These are phyloP conservation scores for Volucella inanis DNA, from an alignment of 2,888 invertebrate genomes.

Conservation along the genomic window DNA sequence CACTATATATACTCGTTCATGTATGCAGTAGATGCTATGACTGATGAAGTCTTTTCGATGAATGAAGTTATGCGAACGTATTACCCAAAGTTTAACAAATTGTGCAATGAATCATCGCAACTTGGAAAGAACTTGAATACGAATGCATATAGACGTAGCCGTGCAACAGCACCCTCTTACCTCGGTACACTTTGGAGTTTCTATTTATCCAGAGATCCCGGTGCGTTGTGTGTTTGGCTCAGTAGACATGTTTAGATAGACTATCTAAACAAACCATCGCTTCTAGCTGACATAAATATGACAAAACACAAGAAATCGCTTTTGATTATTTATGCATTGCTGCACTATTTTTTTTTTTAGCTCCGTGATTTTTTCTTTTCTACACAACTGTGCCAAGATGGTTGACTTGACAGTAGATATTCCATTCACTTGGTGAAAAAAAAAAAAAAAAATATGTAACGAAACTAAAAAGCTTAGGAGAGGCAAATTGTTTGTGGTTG, in stretches of 20 bases:
- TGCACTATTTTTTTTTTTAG: constrained; percentile 37
- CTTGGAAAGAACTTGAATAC: neutral
- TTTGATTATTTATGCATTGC: constrained; percentile 71
- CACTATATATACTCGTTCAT: constrained; percentile 10
- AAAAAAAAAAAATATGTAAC: constrained; percentile 44
- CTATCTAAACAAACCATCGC: constrained; percentile 72
- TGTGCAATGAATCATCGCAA: constrained; percentile 57
- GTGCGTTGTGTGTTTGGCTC: constrained; percentile 55
- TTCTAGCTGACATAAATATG: constrained; percentile 61
- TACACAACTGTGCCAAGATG: constrained; percentile 13
- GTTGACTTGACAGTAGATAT: neutral
- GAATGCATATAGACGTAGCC: too few relatives aligned
- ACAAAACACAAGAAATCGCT: constrained; percentile 37
- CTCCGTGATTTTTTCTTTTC: constrained; percentile 24
- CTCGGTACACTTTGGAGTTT: constrained; percentile 59
- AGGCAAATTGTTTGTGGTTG: constrained; percentile 59
- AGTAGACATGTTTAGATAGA: constrained; percentile 64
- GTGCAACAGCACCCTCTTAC: constrained; percentile 43
- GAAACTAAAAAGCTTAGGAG: constrained; percentile 50
- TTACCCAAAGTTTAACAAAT: constrained; percentile 70
- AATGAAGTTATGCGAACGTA: constrained; percentile 41
- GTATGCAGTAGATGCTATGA: neutral
- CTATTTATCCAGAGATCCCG: constrained; percentile 48
- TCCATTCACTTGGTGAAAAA: neutral
- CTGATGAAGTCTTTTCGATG: constrained; percentile 45